Conservation (phyloP, 2,113 vertebrate genomes). For the Microcebus griseorufus region DNA sequence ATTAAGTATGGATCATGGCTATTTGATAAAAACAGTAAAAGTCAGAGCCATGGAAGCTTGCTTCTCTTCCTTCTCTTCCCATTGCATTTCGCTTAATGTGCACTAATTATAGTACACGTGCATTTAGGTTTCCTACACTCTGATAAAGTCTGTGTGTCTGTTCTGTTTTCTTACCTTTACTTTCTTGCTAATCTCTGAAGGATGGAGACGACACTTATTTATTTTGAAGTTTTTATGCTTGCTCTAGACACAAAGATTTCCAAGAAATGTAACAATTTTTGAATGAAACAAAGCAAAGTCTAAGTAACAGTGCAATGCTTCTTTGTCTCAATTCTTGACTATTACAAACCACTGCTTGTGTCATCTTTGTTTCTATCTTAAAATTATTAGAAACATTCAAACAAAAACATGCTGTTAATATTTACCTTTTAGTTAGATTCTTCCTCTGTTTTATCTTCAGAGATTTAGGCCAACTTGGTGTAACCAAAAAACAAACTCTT, state of each 20-base stretch:
- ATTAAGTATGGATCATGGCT: not conserved
- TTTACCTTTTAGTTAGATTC: not conserved
- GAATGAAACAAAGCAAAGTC: not conserved
- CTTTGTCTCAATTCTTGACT: not conserved
- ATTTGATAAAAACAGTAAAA: not conserved
- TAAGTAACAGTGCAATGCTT: not conserved
- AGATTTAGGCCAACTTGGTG: not conserved
- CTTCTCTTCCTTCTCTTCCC: not conserved
- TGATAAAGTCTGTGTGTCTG: not conserved
- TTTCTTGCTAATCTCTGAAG: not conserved
- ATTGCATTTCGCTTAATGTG: not conserved
- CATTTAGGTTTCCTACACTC: not conserved
- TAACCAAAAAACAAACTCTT: not conserved
- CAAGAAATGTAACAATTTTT: not conserved
- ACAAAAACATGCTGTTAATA: not conserved
- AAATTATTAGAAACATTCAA: not conserved
- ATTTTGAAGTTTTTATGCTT: not conserved
- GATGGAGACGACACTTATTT: not conserved
- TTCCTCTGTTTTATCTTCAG: not conserved
- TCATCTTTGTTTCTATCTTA: not conserved
- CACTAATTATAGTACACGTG: not conserved
- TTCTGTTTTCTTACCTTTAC: rapidly evolving
- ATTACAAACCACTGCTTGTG: not conserved
- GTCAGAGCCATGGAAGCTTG: not conserved
- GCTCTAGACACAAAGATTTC: not conserved